Evolutionary conservation across 2,888 invertebrate species (phyloP).

Genomic region (Podabrus alpinus): DNA sequence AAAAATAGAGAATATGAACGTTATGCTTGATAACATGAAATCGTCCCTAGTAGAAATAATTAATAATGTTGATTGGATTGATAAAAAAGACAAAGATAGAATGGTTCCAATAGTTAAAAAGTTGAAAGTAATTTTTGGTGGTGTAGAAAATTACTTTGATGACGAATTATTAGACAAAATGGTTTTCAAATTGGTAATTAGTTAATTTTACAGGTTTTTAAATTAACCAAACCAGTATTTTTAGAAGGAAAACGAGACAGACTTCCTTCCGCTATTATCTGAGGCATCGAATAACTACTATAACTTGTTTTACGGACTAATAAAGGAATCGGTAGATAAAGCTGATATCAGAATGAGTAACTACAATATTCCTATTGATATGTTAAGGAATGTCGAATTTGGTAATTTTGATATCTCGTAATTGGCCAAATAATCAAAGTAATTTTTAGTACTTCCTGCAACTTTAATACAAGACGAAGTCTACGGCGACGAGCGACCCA

Average conservation of each 20-base stretch:
- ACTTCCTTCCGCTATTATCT: not conserved
- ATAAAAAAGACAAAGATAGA: not conserved
- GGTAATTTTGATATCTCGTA: not conserved
- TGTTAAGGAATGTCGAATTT: not conserved
- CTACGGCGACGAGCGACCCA: constrained; percentile 72
- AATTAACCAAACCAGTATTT: not conserved
- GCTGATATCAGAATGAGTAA: not conserved
- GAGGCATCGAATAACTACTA: not conserved
- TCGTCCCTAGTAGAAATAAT: not conserved
- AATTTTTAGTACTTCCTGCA: not conserved
- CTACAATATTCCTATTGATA: not conserved
- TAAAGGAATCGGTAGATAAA: not conserved
- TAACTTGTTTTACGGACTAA: not conserved
- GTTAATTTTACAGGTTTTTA: not conserved
- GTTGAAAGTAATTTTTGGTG: not conserved
- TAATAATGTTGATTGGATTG: not conserved
- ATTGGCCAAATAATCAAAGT: not conserved
- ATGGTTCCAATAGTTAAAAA: not conserved
- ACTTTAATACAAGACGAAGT: not conserved
- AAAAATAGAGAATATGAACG: not conserved
- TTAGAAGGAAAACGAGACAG: not conserved
- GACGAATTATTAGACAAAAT: not conserved
- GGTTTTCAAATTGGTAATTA: not conserved
- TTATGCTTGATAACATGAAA: not conserved
- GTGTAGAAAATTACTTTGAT: not conserved